phyloP scores from a whole-genome alignment of 30 jellyfish, hydroid and myxozoan species.

The Aurelia aurita complex sp. Pacific region DNA sequence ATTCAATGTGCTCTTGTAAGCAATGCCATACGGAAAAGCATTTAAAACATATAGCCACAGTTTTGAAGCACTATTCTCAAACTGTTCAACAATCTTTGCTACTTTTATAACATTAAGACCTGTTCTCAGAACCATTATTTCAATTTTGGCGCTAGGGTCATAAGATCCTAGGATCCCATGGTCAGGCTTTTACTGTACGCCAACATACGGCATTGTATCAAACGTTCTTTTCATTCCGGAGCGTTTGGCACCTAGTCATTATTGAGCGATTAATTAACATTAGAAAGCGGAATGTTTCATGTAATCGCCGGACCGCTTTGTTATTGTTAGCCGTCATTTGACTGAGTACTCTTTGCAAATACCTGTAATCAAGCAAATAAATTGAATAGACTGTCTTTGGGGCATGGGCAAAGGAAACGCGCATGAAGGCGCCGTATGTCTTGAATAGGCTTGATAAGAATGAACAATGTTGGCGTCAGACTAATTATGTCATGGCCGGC shows the following conservation, averaged over 20 bases:
- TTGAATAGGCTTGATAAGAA: conserved; percentile 28
- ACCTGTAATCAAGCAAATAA: conserved; percentile 7
- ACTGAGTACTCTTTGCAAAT: conserved; percentile 32
- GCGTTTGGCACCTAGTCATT: conserved; percentile 51
- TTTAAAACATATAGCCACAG: too few species aligned
- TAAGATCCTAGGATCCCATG: too few species aligned
- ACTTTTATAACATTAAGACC: too few species aligned
- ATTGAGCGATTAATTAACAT: conserved; percentile 5
- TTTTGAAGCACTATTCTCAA: too few species aligned
- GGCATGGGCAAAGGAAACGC: conserved; percentile 50
- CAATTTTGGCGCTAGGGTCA: too few species aligned
- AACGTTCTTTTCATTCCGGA: neutral
- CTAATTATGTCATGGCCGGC: conserved; percentile 24
- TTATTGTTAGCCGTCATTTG: conserved; percentile 8
- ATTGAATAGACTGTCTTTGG: conserved; percentile 15
- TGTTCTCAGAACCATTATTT: too few species aligned
- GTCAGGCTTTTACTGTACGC: too few species aligned
- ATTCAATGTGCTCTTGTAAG: too few species aligned
- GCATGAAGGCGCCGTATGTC: conserved; percentile 49
- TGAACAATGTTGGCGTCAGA: conserved; percentile 59
- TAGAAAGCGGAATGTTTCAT: conserved; percentile 20
- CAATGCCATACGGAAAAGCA: too few species aligned
- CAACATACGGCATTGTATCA: neutral
- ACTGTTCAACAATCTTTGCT: too few species aligned
- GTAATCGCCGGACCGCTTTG: conserved; percentile 27